Evolutionary conservation across 1,140 invertebrate species (phyloP), one percentile per base, ranked within the genome.

Genomic region (Spodoptera frugiperda): DNA sequence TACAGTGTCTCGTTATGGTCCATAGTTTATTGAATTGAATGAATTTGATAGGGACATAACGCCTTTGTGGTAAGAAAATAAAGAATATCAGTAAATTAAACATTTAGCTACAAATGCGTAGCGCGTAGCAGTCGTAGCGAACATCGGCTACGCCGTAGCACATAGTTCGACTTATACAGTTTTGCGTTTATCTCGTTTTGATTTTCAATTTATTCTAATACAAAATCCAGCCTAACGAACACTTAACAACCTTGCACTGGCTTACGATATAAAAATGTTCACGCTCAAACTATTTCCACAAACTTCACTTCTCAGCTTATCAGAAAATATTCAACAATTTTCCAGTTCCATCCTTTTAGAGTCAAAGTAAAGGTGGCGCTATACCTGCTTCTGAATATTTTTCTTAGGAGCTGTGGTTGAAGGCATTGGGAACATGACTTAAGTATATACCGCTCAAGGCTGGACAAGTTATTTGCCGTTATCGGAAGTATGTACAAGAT

Each of bases 321-420:
- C 49, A 70, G 49, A 70, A 48, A 53, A 72, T 72, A 72, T 74
- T 74, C 55, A 74, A 74, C 44, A 73, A 73, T 73, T 49, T 73
- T 61, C 54, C 11, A 19, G 25, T 46, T 11, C 71, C 54, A 21
- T 61, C 53, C 39, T 48, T 70, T 46, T 3, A 49, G 39, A 21
- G 19, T 74, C 71, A 63, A 74, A 74, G 71, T 33, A 33, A 74
- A 74, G 48, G 67, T 33, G 21, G 44, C 48, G 44, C 21, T 25
- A 15, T 15, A 15, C 15, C 17, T 53, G 39, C 51, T 46, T 19
- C 46, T 55, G 44, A 67, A 67, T 76, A 76, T 76, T 76, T 74
- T 54, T 57, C 8, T 57, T 10, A 33, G 30, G 25, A 61, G 9
- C 51, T 76, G 61, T 48, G 48, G 25, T 63, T 76, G 74, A 44